phyloP scores from a whole-genome alignment of 2,797 vertebrate species.

The Valencia hispanica region DNA sequence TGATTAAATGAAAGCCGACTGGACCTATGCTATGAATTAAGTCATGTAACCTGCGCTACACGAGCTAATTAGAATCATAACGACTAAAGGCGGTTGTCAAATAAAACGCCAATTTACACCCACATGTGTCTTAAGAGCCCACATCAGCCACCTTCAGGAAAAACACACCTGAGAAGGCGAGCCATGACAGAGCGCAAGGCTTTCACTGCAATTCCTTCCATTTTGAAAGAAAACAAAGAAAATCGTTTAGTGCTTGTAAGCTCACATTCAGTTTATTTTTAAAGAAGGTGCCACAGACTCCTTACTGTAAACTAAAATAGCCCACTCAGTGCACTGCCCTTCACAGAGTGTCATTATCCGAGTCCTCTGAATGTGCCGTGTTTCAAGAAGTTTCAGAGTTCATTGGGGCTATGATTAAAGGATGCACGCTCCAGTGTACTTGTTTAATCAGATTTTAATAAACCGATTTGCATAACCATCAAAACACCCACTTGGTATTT shows the following conservation, averaged over 20 bases:
- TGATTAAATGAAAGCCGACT: constrained; percentile 9
- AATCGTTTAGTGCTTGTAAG: background rate
- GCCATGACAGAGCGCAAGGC: background rate
- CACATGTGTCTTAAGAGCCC: background rate
- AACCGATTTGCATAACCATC: constrained; percentile 66
- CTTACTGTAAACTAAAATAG: constrained; percentile 3
- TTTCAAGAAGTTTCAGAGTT: constrained; percentile 32
- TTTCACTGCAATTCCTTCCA: background rate
- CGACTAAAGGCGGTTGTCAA: background rate
- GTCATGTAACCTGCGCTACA: constrained; percentile 1
- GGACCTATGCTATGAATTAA: constrained; percentile 2
- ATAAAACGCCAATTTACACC: constrained; percentile 8
- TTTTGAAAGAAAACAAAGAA: background rate
- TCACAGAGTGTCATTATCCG: constrained; percentile 15
- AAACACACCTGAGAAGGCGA: background rate
- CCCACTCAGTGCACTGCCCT: background rate
- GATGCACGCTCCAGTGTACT: constrained; percentile 34
- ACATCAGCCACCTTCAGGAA: background rate
- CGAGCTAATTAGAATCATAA: constrained; percentile 7
- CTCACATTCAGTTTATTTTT: background rate
- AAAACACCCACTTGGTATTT: constrained; percentile 67
- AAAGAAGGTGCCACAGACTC: constrained; percentile 1
- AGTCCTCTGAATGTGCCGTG: constrained; percentile 7
- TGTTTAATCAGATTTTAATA: constrained; percentile 69
- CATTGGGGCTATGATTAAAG: constrained; percentile 54